Conservation (phyloP, 2,797 vertebrate genomes). For the Amazonetta brasiliensis region DNA sequence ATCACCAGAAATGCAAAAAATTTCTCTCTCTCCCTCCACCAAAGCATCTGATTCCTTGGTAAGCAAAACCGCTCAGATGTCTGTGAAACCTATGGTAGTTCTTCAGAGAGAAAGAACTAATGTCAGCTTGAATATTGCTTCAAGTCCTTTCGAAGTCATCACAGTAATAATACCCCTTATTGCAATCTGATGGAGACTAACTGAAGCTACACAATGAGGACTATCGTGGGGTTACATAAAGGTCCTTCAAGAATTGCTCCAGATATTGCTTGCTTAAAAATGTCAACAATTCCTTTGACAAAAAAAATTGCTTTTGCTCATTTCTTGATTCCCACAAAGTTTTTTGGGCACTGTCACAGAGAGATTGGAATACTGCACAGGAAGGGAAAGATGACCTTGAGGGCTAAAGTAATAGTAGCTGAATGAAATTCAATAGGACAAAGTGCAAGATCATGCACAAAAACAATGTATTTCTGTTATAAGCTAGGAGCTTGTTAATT, state of each 20-base stretch:
- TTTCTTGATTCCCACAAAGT: neutral
- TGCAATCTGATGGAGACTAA: neutral
- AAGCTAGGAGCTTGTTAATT: conserved; percentile 55
- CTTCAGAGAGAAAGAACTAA: neutral
- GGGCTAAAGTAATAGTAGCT: neutral
- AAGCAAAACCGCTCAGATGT: neutral
- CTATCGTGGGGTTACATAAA: neutral
- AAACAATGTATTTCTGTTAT: conserved; percentile 37
- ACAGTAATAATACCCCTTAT: neutral
- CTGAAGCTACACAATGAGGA: neutral
- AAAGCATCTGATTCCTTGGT: neutral
- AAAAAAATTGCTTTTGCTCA: too few relatives aligned
- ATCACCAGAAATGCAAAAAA: neutral
- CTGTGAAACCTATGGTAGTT: neutral
- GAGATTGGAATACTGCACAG: neutral
- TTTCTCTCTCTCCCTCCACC: too few relatives aligned
- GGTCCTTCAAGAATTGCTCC: neutral
- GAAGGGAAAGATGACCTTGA: conserved; percentile 56
- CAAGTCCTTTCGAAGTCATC: neutral
- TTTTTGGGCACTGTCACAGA: neutral
- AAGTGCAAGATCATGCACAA: conserved; percentile 48
- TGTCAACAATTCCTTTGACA: neutral
- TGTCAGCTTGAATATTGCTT: neutral
- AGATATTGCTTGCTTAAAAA: neutral
- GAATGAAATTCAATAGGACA: conserved; percentile 64